phyloP scores from a whole-genome alignment of 2,113 vertebrate genomes.

The Paramisgurnus dabryanus region DNA sequence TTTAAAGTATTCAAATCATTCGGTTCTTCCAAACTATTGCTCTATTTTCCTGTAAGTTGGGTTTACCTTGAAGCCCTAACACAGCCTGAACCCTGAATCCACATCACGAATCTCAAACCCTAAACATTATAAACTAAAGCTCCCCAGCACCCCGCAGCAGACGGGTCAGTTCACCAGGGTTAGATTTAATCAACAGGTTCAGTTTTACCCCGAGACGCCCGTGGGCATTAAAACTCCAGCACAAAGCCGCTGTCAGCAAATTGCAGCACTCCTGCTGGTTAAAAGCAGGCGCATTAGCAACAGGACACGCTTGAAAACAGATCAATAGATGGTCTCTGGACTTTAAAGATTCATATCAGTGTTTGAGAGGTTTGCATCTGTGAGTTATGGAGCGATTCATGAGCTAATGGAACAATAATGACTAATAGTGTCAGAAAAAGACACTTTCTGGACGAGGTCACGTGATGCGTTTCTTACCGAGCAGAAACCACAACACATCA shows the following conservation, averaged over 20 bases:
- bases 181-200: not conserved
- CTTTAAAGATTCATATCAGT: not conserved
- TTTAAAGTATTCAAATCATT: too few relatives aligned
- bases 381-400: not conserved
- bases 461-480: not conserved
- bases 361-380: not conserved
- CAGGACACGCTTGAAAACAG: slow-evolving; percentile 24
- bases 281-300: slow-evolving; percentile 44
- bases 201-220: slow-evolving; percentile 4
- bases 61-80: too few relatives aligned
- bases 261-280: slow-evolving; percentile 27
- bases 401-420: slow-evolving; percentile 22
- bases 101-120: too few relatives aligned
- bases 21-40: too few relatives aligned
- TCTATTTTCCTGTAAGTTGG: too few relatives aligned
- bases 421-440: not conserved
- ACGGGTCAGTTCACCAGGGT: not conserved
- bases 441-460: not conserved
- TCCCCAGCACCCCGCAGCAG: not conserved
- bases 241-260: slow-evolving; percentile 24
- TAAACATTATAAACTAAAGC: too few relatives aligned
- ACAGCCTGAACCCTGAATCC: too few relatives aligned
- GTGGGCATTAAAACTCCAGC: not conserved
- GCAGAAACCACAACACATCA: not conserved
- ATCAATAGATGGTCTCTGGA: slow-evolving; percentile 42